A percentile compares a stretch with the other conserved stretches of the same genome.
Conservation (phyloP, 2,888 invertebrate genomes). For the Leptogaster cylindrica region DNA sequence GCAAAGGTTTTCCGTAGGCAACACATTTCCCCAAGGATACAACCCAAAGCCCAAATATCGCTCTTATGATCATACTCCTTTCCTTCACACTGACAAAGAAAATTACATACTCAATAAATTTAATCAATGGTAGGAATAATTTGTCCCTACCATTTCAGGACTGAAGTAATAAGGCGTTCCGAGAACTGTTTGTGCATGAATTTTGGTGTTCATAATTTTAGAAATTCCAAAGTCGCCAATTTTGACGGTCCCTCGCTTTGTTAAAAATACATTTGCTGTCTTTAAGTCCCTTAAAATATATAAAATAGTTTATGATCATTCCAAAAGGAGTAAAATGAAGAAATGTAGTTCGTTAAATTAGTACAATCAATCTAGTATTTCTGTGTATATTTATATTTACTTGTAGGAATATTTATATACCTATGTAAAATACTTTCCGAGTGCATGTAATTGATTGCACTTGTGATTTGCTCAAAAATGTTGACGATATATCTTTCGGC, state of each 20-base stretch:
- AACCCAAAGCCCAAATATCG: slow-evolving; percentile 80
- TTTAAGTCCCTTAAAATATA: slow-evolving; percentile 77
- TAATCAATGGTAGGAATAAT: no score
- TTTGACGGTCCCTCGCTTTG: slow-evolving; percentile 70
- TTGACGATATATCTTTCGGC: slow-evolving; percentile 69
- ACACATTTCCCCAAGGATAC: slow-evolving; percentile 77
- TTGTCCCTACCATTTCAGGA: slow-evolving; percentile 68
- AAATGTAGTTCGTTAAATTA: slow-evolving; percentile 3
- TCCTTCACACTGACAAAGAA: slow-evolving; percentile 71
- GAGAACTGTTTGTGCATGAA: slow-evolving; percentile 72
- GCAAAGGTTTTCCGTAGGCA: slow-evolving; percentile 76
- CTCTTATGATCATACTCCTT: slow-evolving; percentile 78
- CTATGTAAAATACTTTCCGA: slow-evolving; percentile 70
- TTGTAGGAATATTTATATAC: no score
- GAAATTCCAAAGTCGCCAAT: slow-evolving; percentile 80
- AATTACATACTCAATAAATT: no score
- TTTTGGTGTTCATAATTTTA: slow-evolving; percentile 72
- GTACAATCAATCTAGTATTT: neutral
- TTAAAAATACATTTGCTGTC: slow-evolving; percentile 76
- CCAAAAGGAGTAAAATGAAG: no score
- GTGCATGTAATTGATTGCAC: slow-evolving; percentile 75
- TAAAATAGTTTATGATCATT: no score
- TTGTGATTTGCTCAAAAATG: slow-evolving; percentile 72
- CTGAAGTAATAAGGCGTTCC: slow-evolving; percentile 77
- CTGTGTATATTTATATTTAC: no score